Conservation (phyloP, 2,797 vertebrate species). For the Mormyrus hasselquistii region DNA sequence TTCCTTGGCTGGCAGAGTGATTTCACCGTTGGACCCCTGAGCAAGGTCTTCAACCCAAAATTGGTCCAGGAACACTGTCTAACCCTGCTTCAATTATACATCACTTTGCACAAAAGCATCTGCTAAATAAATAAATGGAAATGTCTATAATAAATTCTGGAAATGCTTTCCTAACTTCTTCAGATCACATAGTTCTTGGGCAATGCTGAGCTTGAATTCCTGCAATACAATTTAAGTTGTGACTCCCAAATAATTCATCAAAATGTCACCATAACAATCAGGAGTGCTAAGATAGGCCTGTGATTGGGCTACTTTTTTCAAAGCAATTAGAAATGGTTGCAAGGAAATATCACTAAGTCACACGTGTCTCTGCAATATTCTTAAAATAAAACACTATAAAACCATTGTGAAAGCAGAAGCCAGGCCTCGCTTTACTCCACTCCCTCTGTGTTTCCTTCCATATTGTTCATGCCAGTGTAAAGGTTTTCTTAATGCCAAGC, state of each 20-base stretch:
- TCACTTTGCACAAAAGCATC: neutral
- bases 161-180: neutral
- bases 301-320: neutral
- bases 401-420: neutral
- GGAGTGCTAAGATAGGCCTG: neutral
- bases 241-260: neutral
- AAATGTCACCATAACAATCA: neutral
- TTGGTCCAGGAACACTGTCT: neutral
- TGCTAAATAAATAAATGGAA: neutral
- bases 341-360: neutral
- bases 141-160: neutral
- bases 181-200: neutral
- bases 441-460: neutral
- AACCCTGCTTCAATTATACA: neutral
- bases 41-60: neutral
- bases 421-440: neutral
- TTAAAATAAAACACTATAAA: conserved; percentile 3
- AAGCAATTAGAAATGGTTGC: neutral
- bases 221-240: neutral
- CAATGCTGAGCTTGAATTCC: neutral
- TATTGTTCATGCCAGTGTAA: neutral
- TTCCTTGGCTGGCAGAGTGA: neutral
- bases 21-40: neutral
- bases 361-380: neutral
- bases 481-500: neutral